Evolutionary conservation across 2,888 invertebrate genomes (phyloP), one percentile per base, ranked within the genome.

Genomic region (Hypselothyrea guttata): DNA sequence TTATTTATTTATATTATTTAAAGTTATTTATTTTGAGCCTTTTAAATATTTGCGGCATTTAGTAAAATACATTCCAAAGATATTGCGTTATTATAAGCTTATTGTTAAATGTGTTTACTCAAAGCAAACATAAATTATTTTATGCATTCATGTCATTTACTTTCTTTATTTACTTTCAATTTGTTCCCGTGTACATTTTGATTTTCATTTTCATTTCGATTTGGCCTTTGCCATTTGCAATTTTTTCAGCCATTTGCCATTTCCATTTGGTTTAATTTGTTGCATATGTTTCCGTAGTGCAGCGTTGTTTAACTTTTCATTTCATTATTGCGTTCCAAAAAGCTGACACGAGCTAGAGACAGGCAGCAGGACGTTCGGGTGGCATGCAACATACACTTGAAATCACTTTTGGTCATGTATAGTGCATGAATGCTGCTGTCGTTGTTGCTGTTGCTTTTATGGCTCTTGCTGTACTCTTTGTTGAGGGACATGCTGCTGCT

Each of bases 221-320:
- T 63, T 59, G 22, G 3, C 22, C 2, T 22, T 22, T 37, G 37
- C 12, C 40, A 60, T 41, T 58, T 51, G 15, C 52, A 66, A 22
- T 22, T 48, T 45, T n/a, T 52, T 22, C 22, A 22, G 22, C 22
- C 22, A 22, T 22, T 22, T 22, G 3, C 40, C 72, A 58, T 55
- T 56, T 55, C 33, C 52, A 63, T 49, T 74, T 46, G 48, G 67
- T 57, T 64, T 58, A 60, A 76, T 79, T 79, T 56, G 49, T 22
- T 62, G 61, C 34, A 53, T 16, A 61, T 63, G 58, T 45, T 56
- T 35, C 16, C 48, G 28, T 40, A 42, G 46, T n/a, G 45, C 52
- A 54, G 30, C 47, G 46, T 53, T 73, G 57, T 63, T 67, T 65
- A 59, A 67, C 67, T 84, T 84, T 76, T 81, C 59, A 84, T 76